Evolutionary conservation across 2,888 invertebrate species (phyloP), one percentile per base, ranked within the genome.

Genomic region (Drosophila neotestacea): DNA sequence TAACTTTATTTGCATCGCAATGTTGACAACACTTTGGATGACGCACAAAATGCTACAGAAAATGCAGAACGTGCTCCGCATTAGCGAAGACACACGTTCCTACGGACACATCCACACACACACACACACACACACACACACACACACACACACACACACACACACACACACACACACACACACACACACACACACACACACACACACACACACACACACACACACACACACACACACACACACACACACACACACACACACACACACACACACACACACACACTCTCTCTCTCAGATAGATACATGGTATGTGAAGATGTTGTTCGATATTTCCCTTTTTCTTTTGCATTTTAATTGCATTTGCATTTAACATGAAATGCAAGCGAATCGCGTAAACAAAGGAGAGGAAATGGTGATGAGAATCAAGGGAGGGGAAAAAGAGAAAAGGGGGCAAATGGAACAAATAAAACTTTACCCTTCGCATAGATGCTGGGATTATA

Each of bases 401-500:
- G 13, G 4, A 11, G 10, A 58, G 6, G 48, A 27, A 10, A 32
- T 13, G 16, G 9, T 2, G 7, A 30, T 16, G 42, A 6, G 27
- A 1, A 22, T 5, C 2, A 6, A 13, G 11, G 27, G 27, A 2
- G 6, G 41, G 16, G 2, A 28, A 9, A 5, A 10, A 34, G 22
- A 22, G 22, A 22, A 22, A 3, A 22, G 22, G 22, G 32, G 32
- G 32, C 32, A 30, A 30, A 5, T 16, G 22, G 32, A 16, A 13
- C 2, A 4, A 30, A 27, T n/a, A 32, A 39, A 30, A n/a, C 89
- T 89, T 89, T 88, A 92, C 92, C 92, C 90, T 91, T 91, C 36
- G 91, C 79, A 80, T 91, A 90, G 50, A 91, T 77, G 60, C 85
- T 89, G 48, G 91, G 91, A 85, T 91, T 90, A 80, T 91, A 91